Evolutionary conservation across 37 sponge, comb jelly and placozoan species (phyloP).

Genomic region (Ephydatia muelleri): DNA sequence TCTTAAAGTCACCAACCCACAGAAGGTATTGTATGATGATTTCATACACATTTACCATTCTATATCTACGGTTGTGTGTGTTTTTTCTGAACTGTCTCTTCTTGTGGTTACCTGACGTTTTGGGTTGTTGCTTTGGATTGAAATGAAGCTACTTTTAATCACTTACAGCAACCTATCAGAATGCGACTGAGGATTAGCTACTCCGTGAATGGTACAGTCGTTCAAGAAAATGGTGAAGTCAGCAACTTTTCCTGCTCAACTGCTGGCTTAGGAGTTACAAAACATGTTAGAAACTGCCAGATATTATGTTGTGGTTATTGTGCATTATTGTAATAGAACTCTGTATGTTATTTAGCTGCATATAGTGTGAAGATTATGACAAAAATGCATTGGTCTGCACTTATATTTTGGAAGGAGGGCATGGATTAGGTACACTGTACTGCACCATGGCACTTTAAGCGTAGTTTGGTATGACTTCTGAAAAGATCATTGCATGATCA

Average conservation of each 20-base stretch:
- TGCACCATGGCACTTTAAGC: no score
- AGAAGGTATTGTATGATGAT: slow-evolving; percentile 47
- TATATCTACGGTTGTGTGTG: no score
- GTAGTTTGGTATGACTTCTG: no score
- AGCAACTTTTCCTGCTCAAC: slow-evolving; percentile 71
- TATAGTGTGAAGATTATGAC: not conserved
- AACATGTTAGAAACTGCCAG: not conserved
- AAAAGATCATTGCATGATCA: no score
- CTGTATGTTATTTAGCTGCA: not conserved
- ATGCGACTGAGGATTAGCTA: slow-evolving; percentile 72
- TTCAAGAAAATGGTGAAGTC: slow-evolving; percentile 76
- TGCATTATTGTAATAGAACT: not conserved
- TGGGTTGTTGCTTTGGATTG: no score
- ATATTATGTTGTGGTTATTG: not conserved
- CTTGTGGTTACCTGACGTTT: no score
- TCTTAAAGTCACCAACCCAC: slow-evolving; percentile 69
- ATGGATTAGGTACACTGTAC: no score
- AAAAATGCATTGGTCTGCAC: not conserved
- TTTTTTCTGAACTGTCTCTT: no score
- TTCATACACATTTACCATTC: no score
- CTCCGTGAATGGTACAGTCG: slow-evolving; percentile 36
- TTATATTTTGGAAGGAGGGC: no score
- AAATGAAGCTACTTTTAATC: no score
- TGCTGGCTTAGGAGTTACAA: slow-evolving; percentile 15
- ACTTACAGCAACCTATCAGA: slow-evolving; percentile 60